phyloP scores from a whole-genome alignment of 2,797 vertebrate species.

The Pachyuromys duprasi region DNA sequence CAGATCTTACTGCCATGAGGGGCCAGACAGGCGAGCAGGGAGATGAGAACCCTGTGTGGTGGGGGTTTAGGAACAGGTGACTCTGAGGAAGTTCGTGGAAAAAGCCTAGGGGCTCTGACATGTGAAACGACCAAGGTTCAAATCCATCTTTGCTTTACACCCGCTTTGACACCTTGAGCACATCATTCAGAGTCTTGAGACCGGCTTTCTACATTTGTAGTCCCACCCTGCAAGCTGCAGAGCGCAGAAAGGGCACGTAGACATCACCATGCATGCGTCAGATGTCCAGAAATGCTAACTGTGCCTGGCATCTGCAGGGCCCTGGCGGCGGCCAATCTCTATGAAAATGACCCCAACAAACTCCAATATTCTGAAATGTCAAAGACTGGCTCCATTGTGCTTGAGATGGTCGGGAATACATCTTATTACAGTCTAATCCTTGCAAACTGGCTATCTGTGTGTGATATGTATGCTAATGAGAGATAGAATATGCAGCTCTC shows the following conservation, averaged over 20 bases:
- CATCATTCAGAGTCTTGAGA: not conserved
- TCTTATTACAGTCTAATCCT: not conserved
- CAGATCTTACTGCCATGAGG: not conserved
- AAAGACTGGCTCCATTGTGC: not conserved
- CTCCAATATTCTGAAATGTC: not conserved
- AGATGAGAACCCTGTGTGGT: not conserved
- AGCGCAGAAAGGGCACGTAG: not conserved
- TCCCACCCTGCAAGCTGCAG: not conserved
- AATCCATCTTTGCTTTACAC: not conserved
- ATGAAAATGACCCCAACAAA: constrained; percentile 14
- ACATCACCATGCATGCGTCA: fast-evolving
- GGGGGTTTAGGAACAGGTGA: not conserved
- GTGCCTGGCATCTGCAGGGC: not conserved
- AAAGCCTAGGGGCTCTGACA: not conserved
- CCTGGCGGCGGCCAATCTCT: not conserved
- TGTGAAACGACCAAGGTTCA: not conserved
- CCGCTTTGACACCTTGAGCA: not conserved
- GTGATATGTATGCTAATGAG: constrained; percentile 27
- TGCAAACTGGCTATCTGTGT: constrained; percentile 20
- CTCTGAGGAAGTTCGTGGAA: not conserved
- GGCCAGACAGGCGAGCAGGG: too few relatives aligned
- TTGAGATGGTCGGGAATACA: not conserved
- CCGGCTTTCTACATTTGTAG: constrained; percentile 1
- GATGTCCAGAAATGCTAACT: not conserved
- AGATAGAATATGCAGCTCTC: not conserved